Evolutionary conservation across 2,888 invertebrate species (phyloP).

Genomic region (Anorthoa munda): DNA sequence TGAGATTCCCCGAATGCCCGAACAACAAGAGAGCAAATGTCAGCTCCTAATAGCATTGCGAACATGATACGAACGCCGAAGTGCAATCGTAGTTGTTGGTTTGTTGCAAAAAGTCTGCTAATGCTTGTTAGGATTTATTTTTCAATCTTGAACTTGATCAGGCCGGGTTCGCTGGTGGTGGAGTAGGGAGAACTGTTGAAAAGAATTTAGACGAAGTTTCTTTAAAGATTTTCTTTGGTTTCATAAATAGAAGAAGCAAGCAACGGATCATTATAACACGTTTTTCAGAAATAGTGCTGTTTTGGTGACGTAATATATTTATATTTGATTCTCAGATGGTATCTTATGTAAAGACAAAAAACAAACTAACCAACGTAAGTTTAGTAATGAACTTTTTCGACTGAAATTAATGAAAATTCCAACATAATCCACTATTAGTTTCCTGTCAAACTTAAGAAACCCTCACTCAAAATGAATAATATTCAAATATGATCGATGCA

Average conservation of each 20-base stretch:
- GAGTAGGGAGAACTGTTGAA: conserved; percentile 18
- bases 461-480: conserved; percentile 80
- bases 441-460: conserved; percentile 74
- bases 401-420: conserved; percentile 71
- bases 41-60: conserved; percentile 88
- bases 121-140: conserved; percentile 67
- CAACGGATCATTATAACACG: neutral
- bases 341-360: conserved; percentile 4
- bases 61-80: conserved; percentile 82
- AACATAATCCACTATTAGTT: conserved; percentile 73
- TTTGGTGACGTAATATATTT: conserved; percentile 1
- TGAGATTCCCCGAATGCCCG: conserved; percentile 87
- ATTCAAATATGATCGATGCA: conserved; percentile 85
- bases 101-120: conserved; percentile 75
- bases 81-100: conserved; percentile 83
- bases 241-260: neutral
- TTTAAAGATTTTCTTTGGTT: neutral
- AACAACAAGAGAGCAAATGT: conserved; percentile 85
- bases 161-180: conserved; percentile 34
- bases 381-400: conserved; percentile 56
- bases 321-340: neutral
- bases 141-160: conserved; percentile 61
- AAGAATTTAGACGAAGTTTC: conserved; percentile 6
- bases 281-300: neutral
- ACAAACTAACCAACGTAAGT: conserved; percentile 4